Conservation (phyloP, 2,113 vertebrate species). For the Apteryx owenii region DNA sequence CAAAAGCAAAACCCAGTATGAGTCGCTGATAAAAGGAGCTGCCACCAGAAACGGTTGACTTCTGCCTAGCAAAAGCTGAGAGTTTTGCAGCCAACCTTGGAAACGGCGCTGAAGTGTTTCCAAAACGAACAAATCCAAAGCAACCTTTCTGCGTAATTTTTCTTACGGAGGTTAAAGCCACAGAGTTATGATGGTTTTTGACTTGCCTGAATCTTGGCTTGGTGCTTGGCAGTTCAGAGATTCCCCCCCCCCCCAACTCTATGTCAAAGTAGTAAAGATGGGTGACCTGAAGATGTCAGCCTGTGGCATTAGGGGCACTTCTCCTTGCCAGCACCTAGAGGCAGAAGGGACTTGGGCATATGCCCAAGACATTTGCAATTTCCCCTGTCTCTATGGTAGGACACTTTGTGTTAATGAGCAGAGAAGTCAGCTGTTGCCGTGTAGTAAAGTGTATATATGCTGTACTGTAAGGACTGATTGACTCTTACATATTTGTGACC, state of each 20-base stretch:
- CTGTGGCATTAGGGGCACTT: not conserved
- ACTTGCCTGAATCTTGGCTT: not conserved
- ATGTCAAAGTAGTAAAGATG: not conserved
- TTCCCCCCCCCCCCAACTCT: not conserved
- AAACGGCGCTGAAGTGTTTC: not conserved
- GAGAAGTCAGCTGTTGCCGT: not conserved
- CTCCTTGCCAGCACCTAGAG: not conserved
- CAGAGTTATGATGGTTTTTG: not conserved
- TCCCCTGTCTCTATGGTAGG: not conserved
- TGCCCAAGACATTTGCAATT: not conserved
- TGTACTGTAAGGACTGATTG: not conserved
- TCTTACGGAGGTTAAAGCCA: not conserved
- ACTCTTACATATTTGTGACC: not conserved
- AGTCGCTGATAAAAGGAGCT: not conserved
- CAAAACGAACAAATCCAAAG: not conserved
- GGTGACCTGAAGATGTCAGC: not conserved
- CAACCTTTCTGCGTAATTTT: not conserved
- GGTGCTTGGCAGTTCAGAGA: not conserved
- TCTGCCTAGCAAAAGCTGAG: not conserved
- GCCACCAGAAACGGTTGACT: not conserved
- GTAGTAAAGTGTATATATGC: not conserved
- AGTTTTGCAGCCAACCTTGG: not conserved
- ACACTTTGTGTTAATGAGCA: not conserved
- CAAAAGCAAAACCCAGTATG: not conserved
- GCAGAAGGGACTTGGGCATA: not conserved